These are phyloP conservation scores for Malurus cyaneus DNA, from an alignment of 2,113 vertebrate species.

Conservation along the genomic window DNA sequence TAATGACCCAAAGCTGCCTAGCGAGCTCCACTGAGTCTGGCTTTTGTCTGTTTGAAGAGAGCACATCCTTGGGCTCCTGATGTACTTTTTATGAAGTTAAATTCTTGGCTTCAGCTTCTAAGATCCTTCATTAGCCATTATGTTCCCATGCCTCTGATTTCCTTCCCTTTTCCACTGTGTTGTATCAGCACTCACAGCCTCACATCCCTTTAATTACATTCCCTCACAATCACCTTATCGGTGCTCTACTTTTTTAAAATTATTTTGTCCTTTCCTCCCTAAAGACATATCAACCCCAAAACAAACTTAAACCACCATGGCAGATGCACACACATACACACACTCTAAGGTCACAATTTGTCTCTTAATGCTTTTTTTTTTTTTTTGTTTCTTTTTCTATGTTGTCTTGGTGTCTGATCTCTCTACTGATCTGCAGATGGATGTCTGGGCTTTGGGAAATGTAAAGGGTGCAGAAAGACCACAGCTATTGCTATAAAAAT, in stretches of 20 bases:
- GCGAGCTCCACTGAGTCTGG: background rate
- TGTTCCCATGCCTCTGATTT: background rate
- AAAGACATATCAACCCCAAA: background rate
- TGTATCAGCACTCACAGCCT: background rate
- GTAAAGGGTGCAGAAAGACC: background rate
- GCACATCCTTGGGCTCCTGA: background rate
- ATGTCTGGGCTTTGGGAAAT: background rate
- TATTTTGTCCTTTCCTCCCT: background rate
- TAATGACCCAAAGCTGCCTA: background rate
- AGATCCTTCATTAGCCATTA: background rate
- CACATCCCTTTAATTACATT: background rate
- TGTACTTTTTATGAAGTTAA: background rate
- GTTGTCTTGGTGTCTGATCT: background rate
- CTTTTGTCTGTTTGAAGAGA: background rate
- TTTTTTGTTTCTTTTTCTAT: background rate
- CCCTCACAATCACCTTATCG: background rate
- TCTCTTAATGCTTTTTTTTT: background rate
- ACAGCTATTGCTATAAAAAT: background rate
- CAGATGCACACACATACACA: background rate
- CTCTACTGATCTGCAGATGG: background rate
- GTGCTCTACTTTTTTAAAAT: background rate
- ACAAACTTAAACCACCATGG: background rate
- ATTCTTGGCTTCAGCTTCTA: conserved; percentile 23
- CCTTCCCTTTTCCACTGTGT: background rate
- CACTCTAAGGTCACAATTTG: background rate